phyloP scores from a whole-genome alignment of 2,888 invertebrate genomes.

The Agrypnus murinus region DNA sequence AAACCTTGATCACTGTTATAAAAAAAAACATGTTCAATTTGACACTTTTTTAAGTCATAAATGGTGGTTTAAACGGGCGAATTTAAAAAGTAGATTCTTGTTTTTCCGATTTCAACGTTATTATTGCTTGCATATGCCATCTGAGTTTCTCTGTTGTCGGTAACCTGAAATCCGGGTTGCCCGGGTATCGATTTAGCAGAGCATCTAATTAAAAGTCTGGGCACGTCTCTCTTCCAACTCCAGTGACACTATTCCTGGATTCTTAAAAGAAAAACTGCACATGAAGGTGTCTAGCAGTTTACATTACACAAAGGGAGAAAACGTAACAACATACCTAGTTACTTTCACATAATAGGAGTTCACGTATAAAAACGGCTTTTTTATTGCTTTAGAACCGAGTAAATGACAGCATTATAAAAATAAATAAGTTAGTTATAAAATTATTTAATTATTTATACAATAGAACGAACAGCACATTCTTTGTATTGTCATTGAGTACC shows the following conservation, averaged over 20 bases:
- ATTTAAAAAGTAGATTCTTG: neutral
- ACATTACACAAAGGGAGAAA: neutral
- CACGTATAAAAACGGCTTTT: too few species aligned
- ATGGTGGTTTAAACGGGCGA: too few species aligned
- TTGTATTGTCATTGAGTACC: too few species aligned
- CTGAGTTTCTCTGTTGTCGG: conserved; percentile 39
- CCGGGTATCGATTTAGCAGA: conserved; percentile 69
- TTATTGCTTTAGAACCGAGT: too few species aligned
- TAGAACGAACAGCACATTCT: too few species aligned
- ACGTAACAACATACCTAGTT: conserved; percentile 10
- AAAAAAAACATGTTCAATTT: too few species aligned
- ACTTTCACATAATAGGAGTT: too few species aligned
- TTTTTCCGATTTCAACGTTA: neutral
- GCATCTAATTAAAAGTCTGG: conserved; percentile 72
- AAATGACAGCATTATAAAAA: too few species aligned
- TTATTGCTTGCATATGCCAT: conserved; percentile 10
- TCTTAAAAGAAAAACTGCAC: conserved; percentile 58
- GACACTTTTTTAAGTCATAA: too few species aligned
- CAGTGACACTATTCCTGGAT: conserved; percentile 71
- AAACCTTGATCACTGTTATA: too few species aligned
- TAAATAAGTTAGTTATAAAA: too few species aligned
- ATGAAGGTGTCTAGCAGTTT: conserved; percentile 44
- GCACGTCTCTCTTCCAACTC: conserved; percentile 71
- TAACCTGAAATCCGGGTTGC: conserved; percentile 52
- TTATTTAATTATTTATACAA: too few species aligned